Evolutionary conservation across 2,113 vertebrate genomes (phyloP).

Genomic region (Elephantulus edwardii): DNA sequence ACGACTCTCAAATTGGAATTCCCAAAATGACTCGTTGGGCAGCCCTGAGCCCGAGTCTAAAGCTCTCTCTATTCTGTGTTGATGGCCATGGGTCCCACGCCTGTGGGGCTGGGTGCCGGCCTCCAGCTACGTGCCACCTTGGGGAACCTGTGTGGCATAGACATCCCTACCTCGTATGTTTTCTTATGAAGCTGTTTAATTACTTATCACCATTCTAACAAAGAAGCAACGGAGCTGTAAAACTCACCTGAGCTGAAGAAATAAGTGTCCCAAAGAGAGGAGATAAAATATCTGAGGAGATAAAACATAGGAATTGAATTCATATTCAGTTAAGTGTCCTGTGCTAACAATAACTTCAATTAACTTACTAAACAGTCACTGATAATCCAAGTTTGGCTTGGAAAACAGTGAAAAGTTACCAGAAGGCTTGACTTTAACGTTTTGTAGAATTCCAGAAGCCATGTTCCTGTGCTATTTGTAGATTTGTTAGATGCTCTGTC

Average conservation of each 20-base stretch:
- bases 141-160: not conserved
- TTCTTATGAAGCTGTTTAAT: not conserved
- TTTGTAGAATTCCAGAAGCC: not conserved
- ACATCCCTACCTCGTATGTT: not conserved
- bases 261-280: slow-evolving; percentile 95
- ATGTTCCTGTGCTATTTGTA: not conserved
- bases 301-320: slow-evolving; percentile 54
- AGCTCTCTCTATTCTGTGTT: not conserved
- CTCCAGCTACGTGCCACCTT: not conserved
- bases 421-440: not conserved
- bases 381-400: not conserved
- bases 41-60: too few relatives aligned
- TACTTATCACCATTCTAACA: not conserved
- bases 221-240: slow-evolving; percentile 33
- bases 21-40: not conserved
- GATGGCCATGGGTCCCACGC: not conserved
- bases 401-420: not conserved
- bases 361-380: not conserved
- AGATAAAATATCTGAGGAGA: slow-evolving; percentile 94
- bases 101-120: rapidly evolving
- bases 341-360: not conserved
- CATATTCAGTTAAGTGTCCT: not conserved
- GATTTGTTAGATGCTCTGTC: not conserved
- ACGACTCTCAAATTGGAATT: not conserved
- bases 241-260: slow-evolving; percentile 95